Evolutionary conservation across 2,888 invertebrate genomes (phyloP).

Genomic region (Cryptocheilus praepositus): DNA sequence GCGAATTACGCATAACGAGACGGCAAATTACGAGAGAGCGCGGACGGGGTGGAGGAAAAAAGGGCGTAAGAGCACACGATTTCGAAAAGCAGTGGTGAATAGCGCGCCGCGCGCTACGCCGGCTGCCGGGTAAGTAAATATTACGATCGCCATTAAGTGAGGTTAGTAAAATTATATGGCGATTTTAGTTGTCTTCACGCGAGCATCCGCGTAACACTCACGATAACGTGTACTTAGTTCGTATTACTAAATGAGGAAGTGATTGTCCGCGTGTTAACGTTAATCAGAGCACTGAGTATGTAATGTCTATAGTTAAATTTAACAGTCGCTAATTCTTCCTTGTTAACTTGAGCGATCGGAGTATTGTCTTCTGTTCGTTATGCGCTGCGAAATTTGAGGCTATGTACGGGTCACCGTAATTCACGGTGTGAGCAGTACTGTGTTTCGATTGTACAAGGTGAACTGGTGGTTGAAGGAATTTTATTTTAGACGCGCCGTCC

Average conservation of each 20-base stretch:
- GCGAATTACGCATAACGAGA: no score
- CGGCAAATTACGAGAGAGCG: no score
- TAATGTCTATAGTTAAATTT: slow-evolving; percentile 16
- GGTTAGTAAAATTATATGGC: slow-evolving; percentile 22
- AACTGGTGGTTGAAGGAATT: no score
- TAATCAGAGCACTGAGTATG: slow-evolving; percentile 22
- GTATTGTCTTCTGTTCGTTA: no score
- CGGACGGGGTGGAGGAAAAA: no score
- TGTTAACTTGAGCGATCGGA: background rate
- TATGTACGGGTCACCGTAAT: no score
- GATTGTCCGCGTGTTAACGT: slow-evolving; percentile 17
- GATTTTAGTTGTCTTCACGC: slow-evolving; percentile 16
- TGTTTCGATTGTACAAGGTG: no score
- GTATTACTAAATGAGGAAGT: slow-evolving; percentile 23
- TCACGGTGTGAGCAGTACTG: no score
- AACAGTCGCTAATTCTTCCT: slow-evolving; percentile 6
- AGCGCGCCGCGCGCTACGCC: background rate
- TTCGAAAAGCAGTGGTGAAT: no score
- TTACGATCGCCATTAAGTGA: slow-evolving; percentile 16
- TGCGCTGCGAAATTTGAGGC: no score
- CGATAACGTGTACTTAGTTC: background rate
- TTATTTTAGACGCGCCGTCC: no score
- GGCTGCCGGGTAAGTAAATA: background rate
- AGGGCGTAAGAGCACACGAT: no score
- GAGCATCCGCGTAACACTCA: slow-evolving; percentile 13